Conservation (phyloP, 2,888 invertebrate species). For the Drosophila antonietae region DNA sequence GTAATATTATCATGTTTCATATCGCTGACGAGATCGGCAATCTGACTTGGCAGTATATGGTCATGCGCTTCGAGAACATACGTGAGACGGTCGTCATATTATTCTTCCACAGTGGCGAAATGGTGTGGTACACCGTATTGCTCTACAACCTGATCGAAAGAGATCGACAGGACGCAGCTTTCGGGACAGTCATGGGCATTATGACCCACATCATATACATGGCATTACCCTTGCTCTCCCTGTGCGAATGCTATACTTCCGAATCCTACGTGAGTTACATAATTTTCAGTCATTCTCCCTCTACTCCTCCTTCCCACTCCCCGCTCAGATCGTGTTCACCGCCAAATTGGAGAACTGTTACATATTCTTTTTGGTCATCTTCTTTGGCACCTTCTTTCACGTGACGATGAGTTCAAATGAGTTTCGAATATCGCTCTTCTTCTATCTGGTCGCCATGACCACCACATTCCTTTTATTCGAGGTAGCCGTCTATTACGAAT, state of each 20-base stretch:
- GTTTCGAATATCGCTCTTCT: conserved; percentile 55
- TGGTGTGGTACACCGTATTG: conserved; percentile 12
- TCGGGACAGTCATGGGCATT: conserved; percentile 43
- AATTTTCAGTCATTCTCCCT: background rate
- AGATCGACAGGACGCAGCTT: conserved; percentile 33
- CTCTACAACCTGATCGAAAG: conserved; percentile 15
- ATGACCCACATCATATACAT: conserved; percentile 31
- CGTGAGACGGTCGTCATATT: conserved; percentile 36
- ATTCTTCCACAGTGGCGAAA: conserved; percentile 30
- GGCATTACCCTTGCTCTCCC: conserved; percentile 33
- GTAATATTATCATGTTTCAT: conserved; percentile 16
- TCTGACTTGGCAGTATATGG: conserved; percentile 52
- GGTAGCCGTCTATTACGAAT: conserved; percentile 1
- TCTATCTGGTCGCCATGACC: conserved; percentile 23
- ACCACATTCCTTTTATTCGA: conserved; percentile 17
- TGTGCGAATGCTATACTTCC: conserved; percentile 32
- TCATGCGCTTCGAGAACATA: conserved; percentile 14
- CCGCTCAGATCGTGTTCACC: conserved; percentile 34
- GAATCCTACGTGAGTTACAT: conserved; percentile 25
- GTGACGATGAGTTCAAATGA: conserved; percentile 56
- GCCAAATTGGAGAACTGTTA: conserved; percentile 10
- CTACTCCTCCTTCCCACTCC: background rate
- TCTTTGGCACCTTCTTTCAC: conserved; percentile 30
- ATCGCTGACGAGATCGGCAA: conserved; percentile 36
- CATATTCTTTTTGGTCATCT: conserved; percentile 23